phyloP scores from a whole-genome alignment of 2,113 vertebrate species.

The chimpanzee (Pan troglodytes) region DNA sequence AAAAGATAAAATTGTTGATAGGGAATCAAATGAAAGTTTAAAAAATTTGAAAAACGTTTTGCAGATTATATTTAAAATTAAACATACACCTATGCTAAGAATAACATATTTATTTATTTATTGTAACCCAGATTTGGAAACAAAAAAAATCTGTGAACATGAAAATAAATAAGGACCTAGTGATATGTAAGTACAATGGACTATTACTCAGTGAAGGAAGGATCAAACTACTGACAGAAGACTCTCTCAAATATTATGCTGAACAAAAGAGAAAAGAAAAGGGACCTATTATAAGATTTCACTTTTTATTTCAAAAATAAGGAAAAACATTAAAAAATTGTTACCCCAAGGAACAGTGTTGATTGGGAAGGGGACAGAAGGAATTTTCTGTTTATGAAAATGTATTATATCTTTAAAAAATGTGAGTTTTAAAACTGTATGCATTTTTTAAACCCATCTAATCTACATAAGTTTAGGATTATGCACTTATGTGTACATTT shows the following conservation, averaged over 20 bases:
- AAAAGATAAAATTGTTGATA: neutral
- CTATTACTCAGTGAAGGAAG: neutral
- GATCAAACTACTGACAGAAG: neutral
- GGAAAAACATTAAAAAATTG: neutral
- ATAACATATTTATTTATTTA: neutral
- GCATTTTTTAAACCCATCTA: neutral
- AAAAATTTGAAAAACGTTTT: neutral
- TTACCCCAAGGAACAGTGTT: neutral
- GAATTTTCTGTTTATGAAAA: neutral
- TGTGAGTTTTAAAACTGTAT: neutral
- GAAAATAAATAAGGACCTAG: neutral
- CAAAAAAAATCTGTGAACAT: neutral
- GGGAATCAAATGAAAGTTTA: neutral
- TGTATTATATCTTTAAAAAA: neutral
- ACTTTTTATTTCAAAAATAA: neutral
- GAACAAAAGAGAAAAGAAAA: neutral
- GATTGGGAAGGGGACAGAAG: neutral
- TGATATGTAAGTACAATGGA: neutral
- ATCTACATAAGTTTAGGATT: neutral
- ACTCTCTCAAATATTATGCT: neutral
- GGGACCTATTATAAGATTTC: neutral
- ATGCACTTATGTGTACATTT: neutral
- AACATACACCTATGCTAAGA: neutral
- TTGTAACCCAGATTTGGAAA: neutral
- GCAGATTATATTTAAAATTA: neutral